Evolutionary conservation across 2,888 invertebrate species (phyloP).

Genomic region (Galeruca laticollis): DNA sequence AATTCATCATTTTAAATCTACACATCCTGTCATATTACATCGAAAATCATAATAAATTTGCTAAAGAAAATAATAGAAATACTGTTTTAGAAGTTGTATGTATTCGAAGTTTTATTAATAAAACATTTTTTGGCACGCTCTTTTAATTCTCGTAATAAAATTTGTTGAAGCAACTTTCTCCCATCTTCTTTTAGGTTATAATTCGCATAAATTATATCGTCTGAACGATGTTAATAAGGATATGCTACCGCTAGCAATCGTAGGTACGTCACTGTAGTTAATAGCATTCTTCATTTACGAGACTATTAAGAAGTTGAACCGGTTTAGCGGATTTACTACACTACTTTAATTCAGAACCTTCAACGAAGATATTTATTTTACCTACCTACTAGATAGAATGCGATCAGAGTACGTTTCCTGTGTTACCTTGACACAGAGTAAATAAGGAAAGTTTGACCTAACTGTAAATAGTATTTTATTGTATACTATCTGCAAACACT

Average conservation of each 20-base stretch:
- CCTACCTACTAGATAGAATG: neutral
- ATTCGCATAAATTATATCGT: neutral
- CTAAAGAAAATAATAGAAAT: too few relatives aligned
- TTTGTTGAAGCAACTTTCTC: neutral
- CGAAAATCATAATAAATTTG: too few relatives aligned
- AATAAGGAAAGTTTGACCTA: constrained; percentile 3
- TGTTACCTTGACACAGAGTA: neutral
- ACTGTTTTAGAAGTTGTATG: too few relatives aligned
- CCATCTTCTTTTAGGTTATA: neutral
- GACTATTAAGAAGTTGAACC: constrained; percentile 6
- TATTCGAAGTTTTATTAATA: too few relatives aligned
- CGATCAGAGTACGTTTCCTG: neutral
- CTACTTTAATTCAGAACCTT: neutral
- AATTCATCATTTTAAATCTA: too few relatives aligned
- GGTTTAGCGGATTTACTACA: constrained; percentile 1
- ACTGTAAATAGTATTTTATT: too few relatives aligned
- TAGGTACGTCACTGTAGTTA: constrained; percentile 7
- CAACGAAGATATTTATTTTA: neutral
- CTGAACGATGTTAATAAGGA: neutral
- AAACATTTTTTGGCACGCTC: too few relatives aligned
- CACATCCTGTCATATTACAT: too few relatives aligned
- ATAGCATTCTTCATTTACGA: constrained; percentile 14
- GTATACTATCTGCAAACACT: too few relatives aligned
- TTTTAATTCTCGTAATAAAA: too few relatives aligned
- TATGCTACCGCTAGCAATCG: neutral